Evolutionary conservation across 2,113 vertebrate genomes (phyloP), one percentile per base, ranked within the genome.

Genomic region (Lampris megalopsis): DNA sequence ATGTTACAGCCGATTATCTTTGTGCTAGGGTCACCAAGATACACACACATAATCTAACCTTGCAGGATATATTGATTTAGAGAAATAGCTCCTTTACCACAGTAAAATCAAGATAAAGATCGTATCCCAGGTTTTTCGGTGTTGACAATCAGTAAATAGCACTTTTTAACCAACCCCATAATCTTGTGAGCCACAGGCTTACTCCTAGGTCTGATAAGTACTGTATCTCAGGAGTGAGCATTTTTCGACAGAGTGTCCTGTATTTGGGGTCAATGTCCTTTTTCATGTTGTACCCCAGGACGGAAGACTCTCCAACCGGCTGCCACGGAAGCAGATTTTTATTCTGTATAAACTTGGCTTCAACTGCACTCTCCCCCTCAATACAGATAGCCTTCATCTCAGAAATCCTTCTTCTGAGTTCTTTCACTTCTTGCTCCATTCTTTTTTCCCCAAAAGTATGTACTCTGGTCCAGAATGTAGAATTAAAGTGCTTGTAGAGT

Each of bases 211-310:
- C 89, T 0, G 92, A 93, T 86, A 99, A 86, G 73, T 99, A 99
- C 84, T 99, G 96, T 71, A 99, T 95, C 93, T 99, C 98, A 0
- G 97, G 98, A 0, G 96, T 99, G 77, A 99, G 94, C 97, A 99
- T 99, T 89, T 97, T 97, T 24, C 95, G 94, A 89, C 98, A 99
- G 10, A 96, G 81, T 63, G 93, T 93, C 47, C 80, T 93, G 40
- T 95, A 93, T 64, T 92, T 90, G 40, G 80, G 92, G 71, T 93
- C 89, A 53, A 97, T 95, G 69, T 93, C 90, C 72, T 93, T 94
- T 83, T 93, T 97, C 82, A 98, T 90, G 89, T 99, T 99, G 93
- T 99, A 99, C 37, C 97, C 97, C 73, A 98, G 89, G 89, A 99
- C 99, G 80, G 95, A 95, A 52, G 93, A 92, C 78, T 96, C 86